Evolutionary conservation across 1,140 invertebrate genomes (phyloP).

Genomic region (Bombus turneri): DNA sequence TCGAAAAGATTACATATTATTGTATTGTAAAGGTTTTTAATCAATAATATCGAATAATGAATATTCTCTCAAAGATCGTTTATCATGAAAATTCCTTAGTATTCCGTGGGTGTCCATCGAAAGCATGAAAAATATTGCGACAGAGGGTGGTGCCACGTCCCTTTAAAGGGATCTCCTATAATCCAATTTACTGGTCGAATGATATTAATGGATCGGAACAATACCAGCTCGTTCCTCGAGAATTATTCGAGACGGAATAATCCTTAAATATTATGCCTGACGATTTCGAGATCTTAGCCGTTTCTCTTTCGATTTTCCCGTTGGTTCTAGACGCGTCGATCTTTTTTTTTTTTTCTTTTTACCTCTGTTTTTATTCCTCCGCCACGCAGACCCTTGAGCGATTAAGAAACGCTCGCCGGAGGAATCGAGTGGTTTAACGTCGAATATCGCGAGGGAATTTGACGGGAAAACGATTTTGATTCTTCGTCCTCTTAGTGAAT

Average conservation of each 20-base stretch:
- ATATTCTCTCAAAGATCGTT: not conserved
- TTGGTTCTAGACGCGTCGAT: not conserved
- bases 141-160: slow-evolving; percentile 22
- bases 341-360: not conserved
- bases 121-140: not conserved
- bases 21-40: not conserved
- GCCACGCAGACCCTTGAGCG: slow-evolving; percentile 6
- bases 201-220: slow-evolving; percentile 78
- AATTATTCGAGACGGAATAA: slow-evolving; percentile 66
- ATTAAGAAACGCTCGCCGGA: slow-evolving; percentile 38
- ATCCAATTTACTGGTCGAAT: slow-evolving; percentile 76
- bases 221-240: slow-evolving; percentile 55
- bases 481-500: slow-evolving; percentile 33
- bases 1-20: not conserved
- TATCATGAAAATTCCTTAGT: too few species aligned
- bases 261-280: slow-evolving; percentile 72
- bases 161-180: slow-evolving; percentile 75
- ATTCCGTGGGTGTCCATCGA: not conserved
- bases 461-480: slow-evolving; percentile 45
- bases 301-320: not conserved
- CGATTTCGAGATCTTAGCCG: slow-evolving; percentile 11
- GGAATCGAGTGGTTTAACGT: slow-evolving; percentile 35
- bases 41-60: not conserved
- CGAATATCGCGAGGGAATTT: slow-evolving; percentile 31
- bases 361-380: not conserved